A percentile compares a stretch with the other conserved stretches of the same genome.
Conservation (phyloP, 2,888 invertebrate species). For the Lasioglossum lativentre region DNA sequence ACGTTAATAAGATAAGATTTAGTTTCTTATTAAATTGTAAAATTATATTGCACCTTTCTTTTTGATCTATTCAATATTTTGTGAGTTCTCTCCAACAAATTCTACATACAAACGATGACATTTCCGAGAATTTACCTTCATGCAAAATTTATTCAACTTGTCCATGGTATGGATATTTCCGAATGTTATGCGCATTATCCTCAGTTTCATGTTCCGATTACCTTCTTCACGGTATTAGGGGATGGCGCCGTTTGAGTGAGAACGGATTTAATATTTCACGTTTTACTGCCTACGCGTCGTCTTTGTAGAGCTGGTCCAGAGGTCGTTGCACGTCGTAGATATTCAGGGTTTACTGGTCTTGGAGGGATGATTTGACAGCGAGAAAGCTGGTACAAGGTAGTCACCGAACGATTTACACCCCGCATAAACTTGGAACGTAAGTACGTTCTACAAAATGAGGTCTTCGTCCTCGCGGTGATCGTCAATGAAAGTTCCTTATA, state of each 20-base stretch:
- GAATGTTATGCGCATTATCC: not conserved
- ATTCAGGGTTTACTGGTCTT: constrained; percentile 29
- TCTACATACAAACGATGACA: too few species aligned
- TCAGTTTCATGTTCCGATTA: not conserved
- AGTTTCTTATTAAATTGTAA: too few species aligned
- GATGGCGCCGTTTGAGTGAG: not conserved
- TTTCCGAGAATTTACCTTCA: too few species aligned
- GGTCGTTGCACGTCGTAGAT: not conserved
- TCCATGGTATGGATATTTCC: too few species aligned
- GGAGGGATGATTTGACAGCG: constrained; percentile 51
- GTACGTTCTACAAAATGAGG: constrained; percentile 49
- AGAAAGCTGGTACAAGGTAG: constrained; percentile 17
- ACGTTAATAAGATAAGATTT: too few species aligned
- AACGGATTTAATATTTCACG: constrained; percentile 3
- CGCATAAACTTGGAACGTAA: constrained; percentile 49
- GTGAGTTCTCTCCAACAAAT: too few species aligned
- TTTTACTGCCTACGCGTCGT: constrained; percentile 2
- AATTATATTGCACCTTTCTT: too few species aligned
- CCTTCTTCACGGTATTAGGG: too few species aligned
- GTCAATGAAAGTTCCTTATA: constrained; percentile 17
- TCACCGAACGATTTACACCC: constrained; percentile 53
- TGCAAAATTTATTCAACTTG: too few species aligned
- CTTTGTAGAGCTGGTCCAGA: not conserved
- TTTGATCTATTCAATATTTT: too few species aligned
- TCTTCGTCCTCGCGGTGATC: constrained; percentile 18